Base-by-base conservation (phyloP, 2,113 vertebrate species). In the Oriolus oriolus region DNA sequence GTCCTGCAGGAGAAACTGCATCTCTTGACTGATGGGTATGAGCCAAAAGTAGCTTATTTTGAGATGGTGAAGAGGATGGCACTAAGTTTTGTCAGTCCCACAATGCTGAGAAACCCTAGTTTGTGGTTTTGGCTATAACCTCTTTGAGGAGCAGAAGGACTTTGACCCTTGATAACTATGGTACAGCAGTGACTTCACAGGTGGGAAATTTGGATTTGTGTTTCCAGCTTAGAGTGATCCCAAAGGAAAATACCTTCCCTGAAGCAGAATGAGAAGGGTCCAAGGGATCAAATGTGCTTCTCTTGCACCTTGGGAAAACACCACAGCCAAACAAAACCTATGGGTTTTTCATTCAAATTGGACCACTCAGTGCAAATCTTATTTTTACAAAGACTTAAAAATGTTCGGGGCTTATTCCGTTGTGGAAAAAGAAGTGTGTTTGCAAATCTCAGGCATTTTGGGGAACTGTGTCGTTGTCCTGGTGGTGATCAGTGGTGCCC, bases 361-460 rank as follows among this genome's bases (percentile, higher is more conserved):
- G 18, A 35, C 10, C 14, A 17, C 13, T 89, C 0, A 0, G 6
- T 74, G 47, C 49, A 63, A 39, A 64, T 53, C 33, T 50, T 11
- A 2, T 15, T 86, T 80, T 53, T 79, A 14, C 30, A 64, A 45
- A 82, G 87, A 5, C 30, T 61, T 82, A 0, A 11, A 21, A 84
- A 59, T 33, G 14, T 60, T 56, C 87, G 27, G 28, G 12, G 7
- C 61, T 89, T 85, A 11, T 63, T 93, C 45, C 0, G 0, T 12
- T 24, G 19, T 30, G 23, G 35, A 19, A 37, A 39, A 26, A 49
- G 65, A 47, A 24, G 16, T 3, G 6, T 11, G 3, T 82, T 59
- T 73, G 27, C 9, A 44, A 30, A 54, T 74, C 27, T 90, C 30
- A 14, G 9, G 68, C 23, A 1, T 80, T 77, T 28, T 23, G 13